phyloP scores from a whole-genome alignment of 1,140 invertebrate genomes.

The Scaptomyza hsui region DNA sequence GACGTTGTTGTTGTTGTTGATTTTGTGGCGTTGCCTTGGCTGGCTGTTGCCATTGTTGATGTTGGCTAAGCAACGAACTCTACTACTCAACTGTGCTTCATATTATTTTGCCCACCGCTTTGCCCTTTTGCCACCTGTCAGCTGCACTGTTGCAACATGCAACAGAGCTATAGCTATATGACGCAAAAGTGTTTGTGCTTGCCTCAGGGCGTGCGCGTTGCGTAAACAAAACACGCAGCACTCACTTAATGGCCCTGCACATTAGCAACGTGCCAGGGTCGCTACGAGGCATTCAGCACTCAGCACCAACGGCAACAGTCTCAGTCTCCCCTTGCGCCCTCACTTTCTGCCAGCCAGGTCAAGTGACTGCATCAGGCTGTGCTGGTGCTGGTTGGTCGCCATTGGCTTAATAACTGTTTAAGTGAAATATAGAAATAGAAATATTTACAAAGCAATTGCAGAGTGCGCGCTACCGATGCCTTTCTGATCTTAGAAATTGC shows the following conservation, averaged over 20 bases:
- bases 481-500: slow-evolving; percentile 48
- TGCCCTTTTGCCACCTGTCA: slow-evolving; percentile 63
- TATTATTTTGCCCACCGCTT: slow-evolving; percentile 51
- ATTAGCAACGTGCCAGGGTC: slow-evolving; percentile 74
- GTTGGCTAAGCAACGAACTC: slow-evolving; percentile 50
- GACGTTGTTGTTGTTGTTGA: slow-evolving; percentile 19
- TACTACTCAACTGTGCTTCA: slow-evolving; percentile 35
- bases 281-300: slow-evolving; percentile 21
- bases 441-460: slow-evolving; percentile 67
- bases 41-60: slow-evolving; percentile 49
- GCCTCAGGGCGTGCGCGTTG: slow-evolving; percentile 56
- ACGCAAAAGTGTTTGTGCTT: slow-evolving; percentile 34
- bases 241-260: slow-evolving; percentile 78
- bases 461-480: not conserved
- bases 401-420: slow-evolving; percentile 75
- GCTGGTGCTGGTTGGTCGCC: slow-evolving; percentile 40
- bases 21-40: slow-evolving; percentile 41
- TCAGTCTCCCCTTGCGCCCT: not conserved
- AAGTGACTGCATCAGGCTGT: slow-evolving; percentile 54
- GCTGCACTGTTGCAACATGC: slow-evolving; percentile 64
- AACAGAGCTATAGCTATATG: slow-evolving; percentile 38
- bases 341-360: slow-evolving; percentile 30
- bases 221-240: slow-evolving; percentile 80
- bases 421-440: slow-evolving; percentile 66
- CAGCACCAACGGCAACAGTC: not conserved